Conservation (phyloP, 2,888 invertebrate species). For the Pseudolycoriella hygida region DNA sequence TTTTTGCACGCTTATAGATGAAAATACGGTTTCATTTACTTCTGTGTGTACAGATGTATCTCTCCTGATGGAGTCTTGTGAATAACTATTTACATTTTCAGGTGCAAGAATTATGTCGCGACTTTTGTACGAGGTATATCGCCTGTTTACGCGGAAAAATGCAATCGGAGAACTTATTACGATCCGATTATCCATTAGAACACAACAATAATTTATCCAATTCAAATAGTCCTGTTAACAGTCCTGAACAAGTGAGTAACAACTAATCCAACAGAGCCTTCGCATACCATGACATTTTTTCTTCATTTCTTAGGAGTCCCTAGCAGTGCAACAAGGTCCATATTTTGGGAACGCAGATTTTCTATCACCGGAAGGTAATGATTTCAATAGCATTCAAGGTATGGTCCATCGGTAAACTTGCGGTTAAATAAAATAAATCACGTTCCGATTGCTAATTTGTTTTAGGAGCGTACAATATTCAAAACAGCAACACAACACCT, state of each 20-base stretch:
- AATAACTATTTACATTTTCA: too few species aligned
- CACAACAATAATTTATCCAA: conserved; percentile 32
- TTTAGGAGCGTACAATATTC: conserved; percentile 3
- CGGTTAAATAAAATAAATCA: not conserved
- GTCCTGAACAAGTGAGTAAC: conserved; percentile 15
- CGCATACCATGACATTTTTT: not conserved
- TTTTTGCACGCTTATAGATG: too few species aligned
- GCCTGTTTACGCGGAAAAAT: conserved; percentile 79
- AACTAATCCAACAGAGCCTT: not conserved
- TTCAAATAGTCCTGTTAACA: conserved; percentile 29
- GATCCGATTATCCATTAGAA: conserved; percentile 48
- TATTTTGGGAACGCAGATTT: conserved; percentile 12
- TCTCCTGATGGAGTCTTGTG: too few species aligned
- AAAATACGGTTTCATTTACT: too few species aligned
- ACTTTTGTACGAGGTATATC: conserved; percentile 86
- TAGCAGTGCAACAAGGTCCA: conserved; percentile 8
- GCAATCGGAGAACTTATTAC: conserved; percentile 71
- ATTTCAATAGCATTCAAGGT: conserved; percentile 12
- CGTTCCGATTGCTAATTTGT: not conserved
- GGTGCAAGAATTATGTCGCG: conserved; percentile 84
- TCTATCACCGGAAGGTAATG: conserved; percentile 11
- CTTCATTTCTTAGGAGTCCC: conserved; percentile 1
- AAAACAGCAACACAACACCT: conserved; percentile 8
- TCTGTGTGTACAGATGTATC: too few species aligned
- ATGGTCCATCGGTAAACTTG: not conserved